Evolutionary conservation across 2,888 invertebrate species (phyloP).

Genomic region (Nomada goodeniana): DNA sequence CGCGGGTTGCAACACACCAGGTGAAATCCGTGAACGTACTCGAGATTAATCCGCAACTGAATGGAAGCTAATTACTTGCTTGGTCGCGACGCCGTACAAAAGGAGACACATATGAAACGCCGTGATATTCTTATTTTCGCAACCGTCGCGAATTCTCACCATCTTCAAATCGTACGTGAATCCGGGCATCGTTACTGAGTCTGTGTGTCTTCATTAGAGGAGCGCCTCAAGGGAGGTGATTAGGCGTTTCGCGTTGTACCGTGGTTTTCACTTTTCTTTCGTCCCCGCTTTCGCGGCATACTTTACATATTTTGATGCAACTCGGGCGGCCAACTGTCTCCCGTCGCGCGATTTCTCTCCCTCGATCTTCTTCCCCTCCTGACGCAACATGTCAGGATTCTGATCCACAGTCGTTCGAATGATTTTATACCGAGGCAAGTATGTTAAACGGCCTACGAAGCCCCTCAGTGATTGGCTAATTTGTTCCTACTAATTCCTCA

Average conservation of each 20-base stretch:
- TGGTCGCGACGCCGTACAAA: constrained; percentile 29
- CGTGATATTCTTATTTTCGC: constrained; percentile 49
- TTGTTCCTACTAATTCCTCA: constrained; percentile 1
- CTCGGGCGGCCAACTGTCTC: constrained; percentile 22
- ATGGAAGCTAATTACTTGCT: constrained; percentile 50
- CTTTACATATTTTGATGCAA: constrained; percentile 46
- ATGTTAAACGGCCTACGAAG: background rate
- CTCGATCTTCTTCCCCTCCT: constrained; percentile 2
- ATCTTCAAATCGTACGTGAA: constrained; percentile 34
- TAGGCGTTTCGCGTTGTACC: constrained; percentile 26
- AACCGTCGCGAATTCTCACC: constrained; percentile 51
- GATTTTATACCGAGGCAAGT: background rate
- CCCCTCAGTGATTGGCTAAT: constrained; percentile 2
- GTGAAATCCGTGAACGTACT: constrained; percentile 45
- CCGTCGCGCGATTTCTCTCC: constrained; percentile 28
- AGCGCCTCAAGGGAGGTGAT: constrained; percentile 44
- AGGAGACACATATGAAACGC: constrained; percentile 32
- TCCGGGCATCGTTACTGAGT: constrained; percentile 9
- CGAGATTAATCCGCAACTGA: constrained; percentile 57
- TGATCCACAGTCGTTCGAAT: background rate
- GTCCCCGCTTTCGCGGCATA: constrained; percentile 34
- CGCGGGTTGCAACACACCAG: constrained; percentile 29
- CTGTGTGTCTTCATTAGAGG: constrained; percentile 46
- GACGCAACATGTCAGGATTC: constrained; percentile 9
- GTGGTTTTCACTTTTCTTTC: constrained; percentile 54